Evolutionary conservation across 2,888 invertebrate genomes (phyloP), one percentile per base, ranked within the genome.

Genomic region (Thymelicus acteon): DNA sequence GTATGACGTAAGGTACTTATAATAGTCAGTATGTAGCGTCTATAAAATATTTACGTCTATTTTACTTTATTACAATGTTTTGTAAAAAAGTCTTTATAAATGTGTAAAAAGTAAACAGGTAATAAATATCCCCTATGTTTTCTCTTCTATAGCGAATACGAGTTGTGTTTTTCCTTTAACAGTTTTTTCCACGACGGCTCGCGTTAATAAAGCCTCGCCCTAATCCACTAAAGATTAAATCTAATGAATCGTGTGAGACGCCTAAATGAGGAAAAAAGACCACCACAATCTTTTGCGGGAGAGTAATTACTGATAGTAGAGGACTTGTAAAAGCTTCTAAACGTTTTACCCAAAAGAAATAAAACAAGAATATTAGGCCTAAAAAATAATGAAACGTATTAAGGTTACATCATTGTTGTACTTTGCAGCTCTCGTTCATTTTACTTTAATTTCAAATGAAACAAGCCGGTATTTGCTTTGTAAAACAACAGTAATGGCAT

Each of bases 201-300:
- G 31, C 31, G 57, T 57, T 13, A 57, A 37, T 57, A 57, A 57
- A 57, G 37, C 57, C 24, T 57, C 57, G 13, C 24, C 19, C 57
- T 57, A 57, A 57, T 57, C 37, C 57, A 57, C 31, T 57, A 57
- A 57, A 57, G 57, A 57, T 57, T 57, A 57, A 57, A 57, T 57
- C 57, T 57, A 57, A 57, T 57, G 57, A 57, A 57, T 57, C 57
- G 57, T 37, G 57, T n/a, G 37, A 57, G 57, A 57, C 52, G 52
- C 15, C 31, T 31, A 57, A 57, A 57, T 37, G 13, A 57, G 31
- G 57, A 57, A 57, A 57, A 57, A 57, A 2, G 57, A 57, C 37
- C 57, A 57, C 31, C 31, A 37, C 57, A 57, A 37, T 57, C 57
- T 57, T 57, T 57, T 57, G 57, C 31, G n/a, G 57, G 37, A 57